Conservation (phyloP, 2,797 vertebrate species). For the Linurgus olivaceus region DNA sequence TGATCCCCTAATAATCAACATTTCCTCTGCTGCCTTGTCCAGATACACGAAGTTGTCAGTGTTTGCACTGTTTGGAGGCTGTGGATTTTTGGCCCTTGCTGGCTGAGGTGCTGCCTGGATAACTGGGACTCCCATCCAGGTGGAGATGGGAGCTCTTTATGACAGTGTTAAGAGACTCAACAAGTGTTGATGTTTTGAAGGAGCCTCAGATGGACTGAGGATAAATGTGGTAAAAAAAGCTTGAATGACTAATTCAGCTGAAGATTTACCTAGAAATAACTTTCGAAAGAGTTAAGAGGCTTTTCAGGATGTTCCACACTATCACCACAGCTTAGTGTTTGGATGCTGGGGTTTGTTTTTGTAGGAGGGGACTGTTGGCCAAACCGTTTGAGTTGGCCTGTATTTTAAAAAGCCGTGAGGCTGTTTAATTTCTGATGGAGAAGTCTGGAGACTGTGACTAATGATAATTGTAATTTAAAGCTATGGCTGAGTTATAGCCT, state of each 20-base stretch:
- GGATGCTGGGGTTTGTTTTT: background rate
- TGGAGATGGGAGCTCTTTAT: background rate
- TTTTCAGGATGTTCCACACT: background rate
- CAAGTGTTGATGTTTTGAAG: background rate
- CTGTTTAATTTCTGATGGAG: background rate
- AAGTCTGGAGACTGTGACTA: background rate
- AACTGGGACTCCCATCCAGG: background rate
- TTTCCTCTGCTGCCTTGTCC: background rate
- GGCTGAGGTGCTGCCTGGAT: background rate
- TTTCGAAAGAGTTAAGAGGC: background rate
- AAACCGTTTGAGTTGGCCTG: background rate
- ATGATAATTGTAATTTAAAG: background rate
- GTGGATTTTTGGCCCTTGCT: background rate
- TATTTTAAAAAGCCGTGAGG: background rate
- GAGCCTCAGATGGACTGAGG: background rate
- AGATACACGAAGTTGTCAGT: background rate
- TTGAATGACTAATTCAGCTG: background rate
- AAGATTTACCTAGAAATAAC: background rate
- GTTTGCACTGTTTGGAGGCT: background rate
- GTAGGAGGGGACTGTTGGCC: background rate
- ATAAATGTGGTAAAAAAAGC: background rate
- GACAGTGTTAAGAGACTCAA: background rate
- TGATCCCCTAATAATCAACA: background rate
- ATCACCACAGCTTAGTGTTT: background rate
- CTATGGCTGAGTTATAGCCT: background rate